A percentile compares a stretch with the other conserved stretches of the same genome.
phyloP scores from a whole-genome alignment of 2,888 invertebrate genomes.

The Ochlodes sylvanus region DNA sequence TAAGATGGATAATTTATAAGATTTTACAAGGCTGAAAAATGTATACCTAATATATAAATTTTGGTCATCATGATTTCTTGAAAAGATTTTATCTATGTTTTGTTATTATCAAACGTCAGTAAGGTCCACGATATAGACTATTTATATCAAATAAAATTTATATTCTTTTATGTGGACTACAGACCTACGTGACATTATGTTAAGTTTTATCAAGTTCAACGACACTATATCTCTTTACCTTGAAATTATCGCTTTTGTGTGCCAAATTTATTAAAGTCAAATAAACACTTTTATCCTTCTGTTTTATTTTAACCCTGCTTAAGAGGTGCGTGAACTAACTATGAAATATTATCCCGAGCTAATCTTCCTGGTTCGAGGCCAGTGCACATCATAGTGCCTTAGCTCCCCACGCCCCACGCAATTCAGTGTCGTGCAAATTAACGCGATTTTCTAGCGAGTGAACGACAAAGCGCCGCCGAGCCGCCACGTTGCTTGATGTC shows the following conservation, averaged over 20 bases:
- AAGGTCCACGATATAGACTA: neutral
- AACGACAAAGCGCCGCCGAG: constrained; percentile 64
- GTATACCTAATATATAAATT: too few species aligned
- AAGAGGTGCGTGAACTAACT: neutral
- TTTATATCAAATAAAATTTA: neutral
- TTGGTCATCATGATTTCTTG: too few species aligned
- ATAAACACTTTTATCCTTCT: neutral
- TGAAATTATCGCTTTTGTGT: constrained; percentile 69
- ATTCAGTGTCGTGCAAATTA: constrained; percentile 64
- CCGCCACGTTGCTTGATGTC: constrained; percentile 55
- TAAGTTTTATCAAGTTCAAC: constrained; percentile 74
- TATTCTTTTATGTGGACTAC: neutral
- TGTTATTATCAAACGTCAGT: too few species aligned
- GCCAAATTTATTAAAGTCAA: constrained; percentile 54
- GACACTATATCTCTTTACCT: constrained; percentile 77
- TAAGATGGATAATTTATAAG: too few species aligned
- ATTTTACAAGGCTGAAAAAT: too few species aligned
- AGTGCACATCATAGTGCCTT: constrained; percentile 36
- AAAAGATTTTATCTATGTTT: too few species aligned
- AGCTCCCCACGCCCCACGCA: constrained; percentile 41
- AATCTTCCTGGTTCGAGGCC: constrained; percentile 63
- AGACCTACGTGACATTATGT: constrained; percentile 51
- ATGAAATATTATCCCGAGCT: constrained; percentile 42
- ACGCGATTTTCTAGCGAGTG: constrained; percentile 71
- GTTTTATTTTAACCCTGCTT: neutral